phyloP scores from a whole-genome alignment of 64 coral and sea anemone species.

The Pachyseris speciosa region DNA sequence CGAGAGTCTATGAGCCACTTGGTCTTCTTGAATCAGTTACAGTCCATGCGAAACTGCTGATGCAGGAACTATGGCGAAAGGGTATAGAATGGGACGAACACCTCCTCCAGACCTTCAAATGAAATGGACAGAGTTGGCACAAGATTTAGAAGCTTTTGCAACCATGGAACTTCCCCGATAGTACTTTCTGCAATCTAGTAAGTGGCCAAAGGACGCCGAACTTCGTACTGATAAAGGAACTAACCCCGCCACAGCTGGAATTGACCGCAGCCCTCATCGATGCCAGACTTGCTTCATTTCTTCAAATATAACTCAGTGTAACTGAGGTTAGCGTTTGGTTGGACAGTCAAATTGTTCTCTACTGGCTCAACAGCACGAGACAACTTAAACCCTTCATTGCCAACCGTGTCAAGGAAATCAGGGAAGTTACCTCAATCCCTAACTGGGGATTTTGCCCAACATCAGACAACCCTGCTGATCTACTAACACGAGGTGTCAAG shows the following conservation, averaged over 20 bases:
- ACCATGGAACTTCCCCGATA: too few relatives aligned
- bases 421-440: background rate
- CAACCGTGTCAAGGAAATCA: conserved; percentile 9
- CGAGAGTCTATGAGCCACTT: too few relatives aligned
- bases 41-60: too few relatives aligned
- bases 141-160: too few relatives aligned
- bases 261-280: background rate
- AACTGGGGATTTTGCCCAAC: background rate
- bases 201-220: too few relatives aligned
- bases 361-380: conserved; percentile 37
- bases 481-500: conserved; percentile 21
- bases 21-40: too few relatives aligned
- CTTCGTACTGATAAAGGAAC: conserved; percentile 17
- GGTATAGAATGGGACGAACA: too few relatives aligned
- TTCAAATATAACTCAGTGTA: background rate
- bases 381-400: background rate
- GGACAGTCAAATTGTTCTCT: conserved; percentile 21
- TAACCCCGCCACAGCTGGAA: conserved; percentile 6
- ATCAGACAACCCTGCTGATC: background rate
- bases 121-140: too few relatives aligned
- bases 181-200: too few relatives aligned
- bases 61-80: too few relatives aligned
- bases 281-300: background rate
- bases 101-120: too few relatives aligned
- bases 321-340: conserved; percentile 13